Evolutionary conservation across 2,113 vertebrate genomes (phyloP), one percentile per base, ranked within the genome.

Genomic region (Peromyscus maniculatus): DNA sequence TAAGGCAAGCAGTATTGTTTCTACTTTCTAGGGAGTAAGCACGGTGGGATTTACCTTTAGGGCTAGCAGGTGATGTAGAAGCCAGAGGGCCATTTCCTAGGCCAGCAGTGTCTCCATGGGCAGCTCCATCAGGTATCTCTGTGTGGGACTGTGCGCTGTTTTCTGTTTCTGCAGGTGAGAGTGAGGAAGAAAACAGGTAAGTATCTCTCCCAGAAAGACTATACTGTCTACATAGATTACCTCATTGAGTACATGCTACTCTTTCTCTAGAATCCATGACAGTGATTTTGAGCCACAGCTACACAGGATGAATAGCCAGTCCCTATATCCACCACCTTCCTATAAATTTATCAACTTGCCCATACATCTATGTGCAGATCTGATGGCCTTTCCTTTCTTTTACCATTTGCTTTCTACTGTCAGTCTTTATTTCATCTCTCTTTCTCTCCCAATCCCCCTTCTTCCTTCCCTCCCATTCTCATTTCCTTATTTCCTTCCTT

Each of bases 21-120:
- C 11, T 21, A 28, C 24, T 64, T 64, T 43, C 22, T 66, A 19
- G 36, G 36, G 79, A 77, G 22, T 24, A 43, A 89, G 21, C 43
- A 36, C 19, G 49, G 19, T 16, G 5, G 17, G 46, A 84, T 49
- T 22, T 94, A 97, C 94, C 96, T 96, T 21, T 75, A 26, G 78
- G 16, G 59, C 33, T 22, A 39, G 74, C 36, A 74, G 91, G 16
- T n/a, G 72, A 46, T 5, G 13, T 78, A 33, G 74, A 43, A 39
- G 89, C 5, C 75, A 17, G n/a, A 22, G 74, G n/a, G 5, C 17
- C 26, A 36, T 22, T 19, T 16, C 7, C 2, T 39, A 79, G 33
- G 39, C 39, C 24, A 3, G 1, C 0, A 2, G 69, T 24, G 17
- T 39, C 24, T 69, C 39, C 31, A 8, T 8, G 78, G 10, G 19